These are phyloP conservation scores for Chloropsis hardwickii DNA, from an alignment of 2,113 vertebrate species.

Conservation along the genomic window DNA sequence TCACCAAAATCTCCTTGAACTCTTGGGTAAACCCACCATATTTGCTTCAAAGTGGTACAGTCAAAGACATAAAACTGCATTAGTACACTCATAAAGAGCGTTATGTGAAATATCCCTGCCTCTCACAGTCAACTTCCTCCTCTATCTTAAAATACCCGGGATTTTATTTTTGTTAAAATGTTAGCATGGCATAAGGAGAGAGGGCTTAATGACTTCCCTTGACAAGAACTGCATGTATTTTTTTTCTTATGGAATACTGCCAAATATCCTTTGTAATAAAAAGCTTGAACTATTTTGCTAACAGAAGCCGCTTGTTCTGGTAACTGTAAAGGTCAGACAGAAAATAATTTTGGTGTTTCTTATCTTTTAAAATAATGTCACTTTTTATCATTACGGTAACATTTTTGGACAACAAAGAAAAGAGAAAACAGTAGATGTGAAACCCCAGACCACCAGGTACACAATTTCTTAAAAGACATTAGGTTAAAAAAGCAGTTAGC, in stretches of 20 bases:
- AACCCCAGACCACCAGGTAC: constrained; percentile 48
- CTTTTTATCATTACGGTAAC: constrained; percentile 71
- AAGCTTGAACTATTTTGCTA: constrained; percentile 70
- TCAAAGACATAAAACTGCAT: constrained; percentile 11
- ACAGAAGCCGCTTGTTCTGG: constrained; percentile 67
- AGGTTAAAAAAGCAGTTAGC: constrained; percentile 69
- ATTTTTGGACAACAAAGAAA: constrained; percentile 66
- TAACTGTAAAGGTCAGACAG: constrained; percentile 75
- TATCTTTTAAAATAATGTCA: constrained; percentile 78
- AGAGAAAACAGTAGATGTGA: constrained; percentile 68
- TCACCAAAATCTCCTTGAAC: constrained; percentile 37
- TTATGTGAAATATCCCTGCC: constrained; percentile 21
- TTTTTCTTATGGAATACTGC: constrained; percentile 43
- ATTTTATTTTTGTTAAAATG: constrained; percentile 64
- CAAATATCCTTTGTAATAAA: constrained; percentile 70
- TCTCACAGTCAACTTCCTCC: constrained; percentile 40
- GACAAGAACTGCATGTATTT: constrained; percentile 51
- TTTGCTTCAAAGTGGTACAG: constrained; percentile 13
- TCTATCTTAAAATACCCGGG: constrained; percentile 35
- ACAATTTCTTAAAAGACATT: constrained; percentile 54
- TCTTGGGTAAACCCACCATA: constrained; percentile 16
- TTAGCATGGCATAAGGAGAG: constrained; percentile 54
- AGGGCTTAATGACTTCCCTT: constrained; percentile 66
- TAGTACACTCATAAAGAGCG: constrained; percentile 4
- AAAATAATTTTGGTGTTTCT: constrained; percentile 75